Base-by-base conservation (phyloP, 2,888 invertebrate species). In the Himalopsyche kuldschensis region DNA sequence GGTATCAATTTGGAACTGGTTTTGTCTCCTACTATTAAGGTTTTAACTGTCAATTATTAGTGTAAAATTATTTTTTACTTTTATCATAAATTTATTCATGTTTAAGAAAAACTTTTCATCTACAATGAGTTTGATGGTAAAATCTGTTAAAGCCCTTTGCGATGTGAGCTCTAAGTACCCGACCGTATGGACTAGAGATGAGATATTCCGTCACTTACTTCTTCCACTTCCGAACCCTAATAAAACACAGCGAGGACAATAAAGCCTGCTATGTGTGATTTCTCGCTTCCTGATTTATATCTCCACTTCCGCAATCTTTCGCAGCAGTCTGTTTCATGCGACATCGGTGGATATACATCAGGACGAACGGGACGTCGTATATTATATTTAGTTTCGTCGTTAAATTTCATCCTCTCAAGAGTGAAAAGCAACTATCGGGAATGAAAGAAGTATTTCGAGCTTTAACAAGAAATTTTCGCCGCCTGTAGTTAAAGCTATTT, bases 251-350 rank as follows among this genome's bases (percentile, higher is more conserved):
- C 69, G 69, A 30, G 24, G 69, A 69, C 82, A 82, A 82, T 82
- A 82, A 82, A 82, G 78, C 79, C 79, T 78, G 78, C 82, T 78
- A 78, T 78, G 82, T 82, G 78, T 63, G 82, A 82, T 82, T 82
- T 82, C 82, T 78, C 32, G 78, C 78, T 69, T 78, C 69, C 55
- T 78, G 82, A 82, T 82, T 82, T 82, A 82, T 82, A 47, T 78
- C 30, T 78, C 55, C 63, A 55, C 82, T 31, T 78, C 35, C 55
- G 46, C 78, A 69, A 31, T 80, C 69, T 69, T 69, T 69, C 69
- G 27, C 15, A 69, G 69, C 69, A 69, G 69, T 30, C 69, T 27
- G 27, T 69, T 27, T 24, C 27, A 27, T 27, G 20, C 69, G 69
- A 15, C 69, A 27, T 27, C 24, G 69, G 69, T 69, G 69, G 15